A percentile compares a stretch with the other conserved stretches of the same genome.
Conservation (phyloP, 2,797 vertebrate genomes). For the Nannoperca obscura region DNA sequence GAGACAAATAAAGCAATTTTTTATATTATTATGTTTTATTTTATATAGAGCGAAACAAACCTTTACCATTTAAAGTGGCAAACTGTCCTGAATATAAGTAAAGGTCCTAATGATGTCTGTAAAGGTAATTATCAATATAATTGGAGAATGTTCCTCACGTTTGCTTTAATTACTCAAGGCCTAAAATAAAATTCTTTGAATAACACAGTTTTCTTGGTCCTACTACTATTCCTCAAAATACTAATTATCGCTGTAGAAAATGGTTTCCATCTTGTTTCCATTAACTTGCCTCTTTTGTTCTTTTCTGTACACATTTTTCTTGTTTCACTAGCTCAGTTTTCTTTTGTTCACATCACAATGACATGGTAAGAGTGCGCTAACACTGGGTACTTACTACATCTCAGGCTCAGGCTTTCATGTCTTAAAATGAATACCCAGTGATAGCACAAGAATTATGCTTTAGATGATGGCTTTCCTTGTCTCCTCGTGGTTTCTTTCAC, state of each 20-base stretch:
- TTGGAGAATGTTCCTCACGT: slow-evolving; percentile 27
- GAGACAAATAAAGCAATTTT: no score
- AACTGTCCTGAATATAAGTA: slow-evolving; percentile 22
- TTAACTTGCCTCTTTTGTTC: slow-evolving; percentile 64
- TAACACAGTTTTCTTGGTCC: slow-evolving; percentile 49
- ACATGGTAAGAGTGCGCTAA: slow-evolving; percentile 55
- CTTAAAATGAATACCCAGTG: slow-evolving; percentile 64
- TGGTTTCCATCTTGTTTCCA: slow-evolving; percentile 62
- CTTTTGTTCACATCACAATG: slow-evolving; percentile 70
- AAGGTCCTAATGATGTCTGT: slow-evolving; percentile 50
- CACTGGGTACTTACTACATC: slow-evolving; percentile 50
- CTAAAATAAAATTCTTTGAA: slow-evolving; percentile 56
- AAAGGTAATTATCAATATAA: slow-evolving; percentile 64
- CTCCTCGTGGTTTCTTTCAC: slow-evolving; percentile 23
- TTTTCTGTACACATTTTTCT: slow-evolving; percentile 58
- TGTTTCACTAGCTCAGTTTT: slow-evolving; percentile 58
- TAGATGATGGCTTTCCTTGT: slow-evolving; percentile 49
- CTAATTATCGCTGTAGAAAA: slow-evolving; percentile 57
- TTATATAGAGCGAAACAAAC: slow-evolving; percentile 20
- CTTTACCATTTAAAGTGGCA: background rate
- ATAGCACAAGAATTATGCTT: slow-evolving; percentile 56
- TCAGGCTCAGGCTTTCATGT: slow-evolving; percentile 54
- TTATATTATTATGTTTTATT: background rate
- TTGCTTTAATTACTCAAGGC: slow-evolving; percentile 44
- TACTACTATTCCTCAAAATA: slow-evolving; percentile 56